These are phyloP conservation scores for Brachionus paranguensis DNA, from an alignment of 1,140 invertebrate species.

Conservation along the genomic window DNA sequence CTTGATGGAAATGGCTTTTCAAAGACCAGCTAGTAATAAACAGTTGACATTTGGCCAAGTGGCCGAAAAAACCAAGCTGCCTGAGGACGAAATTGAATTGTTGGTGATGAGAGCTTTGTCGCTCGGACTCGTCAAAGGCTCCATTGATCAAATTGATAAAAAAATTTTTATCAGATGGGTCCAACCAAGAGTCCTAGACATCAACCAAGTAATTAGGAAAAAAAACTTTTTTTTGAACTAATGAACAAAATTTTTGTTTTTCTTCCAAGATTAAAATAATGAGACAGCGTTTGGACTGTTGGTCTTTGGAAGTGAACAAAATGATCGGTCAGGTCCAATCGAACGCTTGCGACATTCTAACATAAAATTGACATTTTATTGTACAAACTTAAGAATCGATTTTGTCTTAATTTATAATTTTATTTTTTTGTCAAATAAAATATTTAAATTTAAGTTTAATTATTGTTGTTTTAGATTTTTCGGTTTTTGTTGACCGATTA, in stretches of 20 bases:
- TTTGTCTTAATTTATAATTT: slow-evolving; percentile 5
- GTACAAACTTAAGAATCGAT: not conserved
- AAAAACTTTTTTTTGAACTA: slow-evolving; percentile 20
- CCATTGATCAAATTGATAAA: slow-evolving; percentile 84
- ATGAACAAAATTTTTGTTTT: not conserved
- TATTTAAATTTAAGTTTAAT: not conserved
- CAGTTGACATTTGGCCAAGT: slow-evolving; percentile 86
- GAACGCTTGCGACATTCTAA: not conserved
- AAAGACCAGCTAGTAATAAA: slow-evolving; percentile 63
- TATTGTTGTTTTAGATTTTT: not conserved
- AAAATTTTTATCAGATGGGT: slow-evolving; percentile 81
- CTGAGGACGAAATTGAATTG: slow-evolving; percentile 76
- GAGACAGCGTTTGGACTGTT: slow-evolving; percentile 27
- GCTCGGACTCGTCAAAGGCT: slow-evolving; percentile 83
- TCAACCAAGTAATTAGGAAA: slow-evolving; percentile 58
- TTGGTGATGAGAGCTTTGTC: slow-evolving; percentile 95
- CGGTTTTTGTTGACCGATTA: not conserved
- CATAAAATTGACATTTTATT: not conserved
- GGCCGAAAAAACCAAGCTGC: slow-evolving; percentile 72
- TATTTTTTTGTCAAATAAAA: not conserved
- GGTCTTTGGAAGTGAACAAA: not conserved
- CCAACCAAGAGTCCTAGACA: slow-evolving; percentile 79
- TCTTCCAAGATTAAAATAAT: slow-evolving; percentile 33
- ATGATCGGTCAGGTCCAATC: slow-evolving; percentile 32
- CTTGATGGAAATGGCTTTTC: slow-evolving; percentile 85